phyloP scores from a whole-genome alignment of 2,113 vertebrate genomes.

The Galbula dea region DNA sequence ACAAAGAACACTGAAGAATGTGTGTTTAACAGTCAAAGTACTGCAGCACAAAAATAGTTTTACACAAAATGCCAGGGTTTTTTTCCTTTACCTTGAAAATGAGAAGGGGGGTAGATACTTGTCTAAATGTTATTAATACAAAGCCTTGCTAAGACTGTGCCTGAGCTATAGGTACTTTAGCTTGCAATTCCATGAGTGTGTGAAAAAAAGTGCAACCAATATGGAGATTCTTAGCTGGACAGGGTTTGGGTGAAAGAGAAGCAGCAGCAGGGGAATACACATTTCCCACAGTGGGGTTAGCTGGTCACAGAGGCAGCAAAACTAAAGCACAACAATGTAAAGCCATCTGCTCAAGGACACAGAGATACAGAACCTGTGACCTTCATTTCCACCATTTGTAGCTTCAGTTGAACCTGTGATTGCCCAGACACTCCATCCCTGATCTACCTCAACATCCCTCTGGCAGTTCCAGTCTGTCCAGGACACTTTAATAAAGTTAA shows the following conservation, averaged over 20 bases:
- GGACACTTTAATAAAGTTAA: background rate
- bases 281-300: background rate
- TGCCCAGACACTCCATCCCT: background rate
- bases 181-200: rapidly evolving
- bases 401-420: background rate
- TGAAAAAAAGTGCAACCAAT: background rate
- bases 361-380: background rate
- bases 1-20: background rate
- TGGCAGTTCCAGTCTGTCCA: background rate
- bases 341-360: background rate
- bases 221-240: background rate
- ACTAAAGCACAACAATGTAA: background rate
- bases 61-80: background rate
- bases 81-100: background rate
- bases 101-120: background rate
- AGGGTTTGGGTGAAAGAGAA: no score
- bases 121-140: background rate
- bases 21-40: background rate
- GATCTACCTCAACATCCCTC: background rate
- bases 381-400: background rate
- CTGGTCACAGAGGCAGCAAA: background rate
- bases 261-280: background rate
- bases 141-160: background rate
- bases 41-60: background rate
- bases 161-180: background rate